Conservation (phyloP, 2,797 vertebrate species). For the Oryzias dopingdopingensis region DNA sequence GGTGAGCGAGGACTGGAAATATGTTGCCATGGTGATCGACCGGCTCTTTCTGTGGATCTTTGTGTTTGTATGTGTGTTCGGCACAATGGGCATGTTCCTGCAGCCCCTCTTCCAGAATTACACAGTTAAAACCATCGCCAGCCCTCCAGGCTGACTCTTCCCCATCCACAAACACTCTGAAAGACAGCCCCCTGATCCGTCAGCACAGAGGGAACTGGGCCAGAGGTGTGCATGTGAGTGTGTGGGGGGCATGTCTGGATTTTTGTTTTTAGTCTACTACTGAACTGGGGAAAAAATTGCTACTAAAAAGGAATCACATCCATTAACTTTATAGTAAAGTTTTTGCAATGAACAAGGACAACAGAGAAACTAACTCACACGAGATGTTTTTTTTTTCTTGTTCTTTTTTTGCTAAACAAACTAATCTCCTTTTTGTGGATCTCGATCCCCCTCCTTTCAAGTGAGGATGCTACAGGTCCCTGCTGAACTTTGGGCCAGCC, state of each 20-base stretch:
- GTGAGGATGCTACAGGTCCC: conserved; percentile 46
- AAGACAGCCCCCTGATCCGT: conserved; percentile 49
- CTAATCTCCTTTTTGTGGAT: conserved; percentile 52
- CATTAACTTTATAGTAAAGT: conserved; percentile 69
- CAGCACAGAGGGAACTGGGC: conserved; percentile 50
- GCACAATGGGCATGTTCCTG: conserved; percentile 95
- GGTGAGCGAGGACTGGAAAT: conserved; percentile 99
- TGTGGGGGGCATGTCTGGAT: conserved; percentile 37
- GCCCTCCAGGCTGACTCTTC: conserved; percentile 73
- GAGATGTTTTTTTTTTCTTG: conserved; percentile 32
- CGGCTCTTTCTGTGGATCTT: conserved; percentile 98
- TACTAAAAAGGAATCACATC: conserved; percentile 60
- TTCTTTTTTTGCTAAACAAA: conserved; percentile 41
- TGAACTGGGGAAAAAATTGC: conserved; percentile 56
- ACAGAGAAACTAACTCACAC: conserved; percentile 41
- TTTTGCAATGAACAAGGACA: conserved; percentile 62
- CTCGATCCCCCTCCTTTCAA: conserved; percentile 43
- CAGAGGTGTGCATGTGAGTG: conserved; percentile 14
- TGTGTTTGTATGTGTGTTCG: conserved; percentile 92
- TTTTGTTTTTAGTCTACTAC: conserved; percentile 30
- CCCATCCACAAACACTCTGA: conserved; percentile 28
- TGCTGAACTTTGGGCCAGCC: conserved; percentile 47
- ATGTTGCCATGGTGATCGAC: conserved; percentile 98
- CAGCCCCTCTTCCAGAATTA: conserved; percentile 98
- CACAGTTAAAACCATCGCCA: conserved; percentile 79